Conservation (phyloP, 2,888 invertebrate species). For the Hoplodrina blanda region DNA sequence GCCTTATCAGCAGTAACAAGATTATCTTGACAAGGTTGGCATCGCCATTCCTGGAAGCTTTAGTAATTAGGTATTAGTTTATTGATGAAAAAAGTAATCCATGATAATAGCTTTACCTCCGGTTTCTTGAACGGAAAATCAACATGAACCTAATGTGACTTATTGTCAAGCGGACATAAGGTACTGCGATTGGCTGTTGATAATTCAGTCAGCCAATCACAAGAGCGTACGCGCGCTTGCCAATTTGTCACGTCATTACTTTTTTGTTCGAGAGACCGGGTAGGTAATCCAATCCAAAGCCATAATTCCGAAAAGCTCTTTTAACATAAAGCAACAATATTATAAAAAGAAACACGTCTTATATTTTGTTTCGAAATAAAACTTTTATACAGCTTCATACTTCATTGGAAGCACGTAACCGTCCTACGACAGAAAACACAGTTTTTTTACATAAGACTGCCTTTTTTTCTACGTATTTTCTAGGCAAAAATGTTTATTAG, state of each 20-base stretch:
- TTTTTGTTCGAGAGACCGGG: background rate
- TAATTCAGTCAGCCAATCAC: too few species aligned
- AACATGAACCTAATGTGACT: too few species aligned
- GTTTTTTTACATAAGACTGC: conserved; percentile 27
- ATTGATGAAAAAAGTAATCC: too few species aligned
- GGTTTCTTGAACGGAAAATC: too few species aligned
- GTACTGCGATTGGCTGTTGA: too few species aligned
- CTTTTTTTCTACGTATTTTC: conserved; percentile 40
- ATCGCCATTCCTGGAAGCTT: too few species aligned
- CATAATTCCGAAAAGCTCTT: background rate
- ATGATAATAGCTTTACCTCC: too few species aligned
- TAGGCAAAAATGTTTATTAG: conserved; percentile 56
- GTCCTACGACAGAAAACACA: conserved; percentile 28
- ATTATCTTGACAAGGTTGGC: too few species aligned
- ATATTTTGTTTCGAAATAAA: conserved; percentile 50
- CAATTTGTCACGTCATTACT: background rate
- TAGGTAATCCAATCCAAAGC: conserved; percentile 7
- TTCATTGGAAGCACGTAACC: conserved; percentile 48
- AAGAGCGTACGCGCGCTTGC: background rate
- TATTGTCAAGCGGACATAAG: too few species aligned
- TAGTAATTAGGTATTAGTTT: too few species aligned
- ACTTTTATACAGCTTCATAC: conserved; percentile 42
- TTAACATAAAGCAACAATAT: conserved; percentile 28
- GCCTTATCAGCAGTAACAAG: too few species aligned
- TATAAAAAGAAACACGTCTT: conserved; percentile 48